Evolutionary conservation across 1,140 invertebrate species (phyloP), one percentile per base, ranked within the genome.

Genomic region (Diuraphis noxia): DNA sequence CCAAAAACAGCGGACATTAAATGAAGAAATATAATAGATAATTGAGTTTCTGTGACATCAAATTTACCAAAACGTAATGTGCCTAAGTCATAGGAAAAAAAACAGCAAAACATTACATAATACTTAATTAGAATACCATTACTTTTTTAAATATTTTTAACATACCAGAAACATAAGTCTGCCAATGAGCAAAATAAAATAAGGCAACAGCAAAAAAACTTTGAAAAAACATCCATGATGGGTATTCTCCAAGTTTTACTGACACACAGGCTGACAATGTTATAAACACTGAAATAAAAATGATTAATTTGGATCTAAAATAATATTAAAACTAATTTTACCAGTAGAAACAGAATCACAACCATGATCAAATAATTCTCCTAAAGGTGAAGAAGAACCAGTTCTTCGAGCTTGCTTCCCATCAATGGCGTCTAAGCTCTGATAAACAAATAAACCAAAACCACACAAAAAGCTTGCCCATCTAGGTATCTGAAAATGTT

Each of bases 181-280:
- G 98, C 99, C 99, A 99, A 94, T 99, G 99, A 5, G 99, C 99
- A 94, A 97, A 98, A 94, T 99, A 99, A 94, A 99, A 99, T 85
- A 99, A 94, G 25, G 97, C 97, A 94, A 98, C 97, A 30, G 98
- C 98, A 94, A 97, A 96, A 93, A 99, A 98, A 94, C 97, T 98
- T 95, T 97, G 94, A 88, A 95, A 95, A 95, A 99, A 98, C 96
- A 99, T 97, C 96, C 98, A 98, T 85, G 96, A 96, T 40, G 98
- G 98, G 94, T 98, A 96, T 93, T 96, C 95, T 9, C 99, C 99
- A 90, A 99, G 94, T 93, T 98, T 97, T 91, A 99, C 96, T 82
- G 98, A 96, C 93, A 98, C 97, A 93, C 98, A 98, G 0, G 98
- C 97, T 17, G 98, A 98, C 5, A 99, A 93, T 0, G 98, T 97